A percentile compares a stretch with the other conserved stretches of the same genome.
Conservation (phyloP, 2,797 vertebrate species). For the Anas bernieri region DNA sequence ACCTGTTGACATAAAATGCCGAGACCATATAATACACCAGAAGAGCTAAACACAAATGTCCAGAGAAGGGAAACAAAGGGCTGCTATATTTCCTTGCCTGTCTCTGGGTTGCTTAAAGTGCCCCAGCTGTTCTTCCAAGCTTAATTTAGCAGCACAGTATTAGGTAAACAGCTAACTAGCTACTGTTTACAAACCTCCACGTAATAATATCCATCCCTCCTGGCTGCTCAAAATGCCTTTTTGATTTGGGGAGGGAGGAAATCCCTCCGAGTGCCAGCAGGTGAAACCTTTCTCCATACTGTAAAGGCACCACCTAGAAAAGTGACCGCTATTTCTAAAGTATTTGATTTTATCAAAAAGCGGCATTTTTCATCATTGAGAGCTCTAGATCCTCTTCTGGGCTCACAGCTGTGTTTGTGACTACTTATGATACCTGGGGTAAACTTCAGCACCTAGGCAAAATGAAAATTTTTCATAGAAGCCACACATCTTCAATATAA, state of each 20-base stretch:
- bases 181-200: too few relatives aligned
- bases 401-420: not conserved
- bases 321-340: not conserved
- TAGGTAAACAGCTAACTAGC: too few relatives aligned
- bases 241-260: not conserved
- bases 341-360: not conserved
- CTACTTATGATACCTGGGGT: not conserved
- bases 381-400: not conserved
- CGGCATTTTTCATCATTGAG: not conserved
- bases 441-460: not conserved
- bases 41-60: too few relatives aligned
- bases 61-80: too few relatives aligned
- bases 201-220: not conserved
- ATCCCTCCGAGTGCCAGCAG: not conserved
- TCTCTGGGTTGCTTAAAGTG: too few relatives aligned
- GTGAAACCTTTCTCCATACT: not conserved
- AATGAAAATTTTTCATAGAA: not conserved
- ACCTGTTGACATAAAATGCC: too few relatives aligned
- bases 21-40: too few relatives aligned
- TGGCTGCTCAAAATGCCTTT: not conserved
- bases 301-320: not conserved
- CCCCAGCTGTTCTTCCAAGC: too few relatives aligned
- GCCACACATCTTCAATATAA: not conserved
- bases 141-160: too few relatives aligned
- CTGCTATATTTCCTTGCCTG: too few relatives aligned